Evolutionary conservation across 2,888 invertebrate species (phyloP).

Genomic region (Chalcis sispes): DNA sequence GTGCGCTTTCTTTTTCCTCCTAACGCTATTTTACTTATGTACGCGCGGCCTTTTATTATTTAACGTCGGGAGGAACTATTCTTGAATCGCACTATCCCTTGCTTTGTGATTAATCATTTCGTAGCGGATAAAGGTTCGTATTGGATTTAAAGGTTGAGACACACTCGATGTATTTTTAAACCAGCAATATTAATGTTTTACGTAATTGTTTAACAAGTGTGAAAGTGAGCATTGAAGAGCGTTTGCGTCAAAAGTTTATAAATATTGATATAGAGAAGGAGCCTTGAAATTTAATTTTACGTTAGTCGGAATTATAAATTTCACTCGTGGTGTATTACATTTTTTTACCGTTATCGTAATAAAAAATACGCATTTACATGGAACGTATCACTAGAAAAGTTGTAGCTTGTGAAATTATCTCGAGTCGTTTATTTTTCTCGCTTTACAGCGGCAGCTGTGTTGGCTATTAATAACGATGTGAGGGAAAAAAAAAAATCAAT

Average conservation of each 20-base stretch:
- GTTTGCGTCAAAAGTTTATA: slow-evolving; percentile 11
- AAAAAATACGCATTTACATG: neutral
- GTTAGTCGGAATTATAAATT: neutral
- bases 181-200: neutral
- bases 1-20: no score
- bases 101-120: no score
- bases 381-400: neutral
- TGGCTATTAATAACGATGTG: slow-evolving; percentile 33
- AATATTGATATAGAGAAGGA: neutral
- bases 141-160: no score
- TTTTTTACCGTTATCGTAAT: neutral
- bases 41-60: no score
- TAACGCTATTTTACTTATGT: no score
- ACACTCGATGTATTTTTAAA: neutral
- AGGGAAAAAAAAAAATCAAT: slow-evolving; percentile 48
- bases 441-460: neutral
- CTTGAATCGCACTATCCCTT: no score
- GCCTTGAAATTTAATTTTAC: neutral
- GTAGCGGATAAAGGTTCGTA: no score
- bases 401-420: neutral
- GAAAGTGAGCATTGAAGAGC: neutral
- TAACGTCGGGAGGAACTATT: no score
- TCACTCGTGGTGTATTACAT: neutral
- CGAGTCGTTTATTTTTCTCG: slow-evolving; percentile 24
- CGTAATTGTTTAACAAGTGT: neutral